Conservation (phyloP, 2,888 invertebrate species). For the Flexamia atlantica region DNA sequence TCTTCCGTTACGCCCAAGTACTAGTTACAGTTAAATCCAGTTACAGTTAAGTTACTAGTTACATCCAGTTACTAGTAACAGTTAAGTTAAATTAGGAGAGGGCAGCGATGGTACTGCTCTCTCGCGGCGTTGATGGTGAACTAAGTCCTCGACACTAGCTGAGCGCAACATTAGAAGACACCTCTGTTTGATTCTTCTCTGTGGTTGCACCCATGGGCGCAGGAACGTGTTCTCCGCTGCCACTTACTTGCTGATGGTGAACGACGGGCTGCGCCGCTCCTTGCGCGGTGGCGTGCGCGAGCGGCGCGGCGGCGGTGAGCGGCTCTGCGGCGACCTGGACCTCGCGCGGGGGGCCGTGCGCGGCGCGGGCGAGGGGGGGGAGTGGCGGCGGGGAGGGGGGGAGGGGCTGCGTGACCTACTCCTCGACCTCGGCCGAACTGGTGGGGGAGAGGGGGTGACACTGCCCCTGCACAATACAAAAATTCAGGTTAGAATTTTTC, state of each 20-base stretch:
- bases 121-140: no score
- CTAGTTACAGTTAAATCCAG: no score
- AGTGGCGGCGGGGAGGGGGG: conserved; percentile 19
- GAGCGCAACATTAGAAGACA: no score
- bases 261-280: conserved; percentile 66
- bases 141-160: no score
- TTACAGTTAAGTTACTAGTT: no score
- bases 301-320: conserved; percentile 30
- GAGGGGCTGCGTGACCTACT: conserved; percentile 4
- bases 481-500: not conserved
- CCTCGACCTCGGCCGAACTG: conserved; percentile 51
- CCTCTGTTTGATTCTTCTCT: no score
- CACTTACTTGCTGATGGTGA: conserved; percentile 68
- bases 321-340: conserved; percentile 65
- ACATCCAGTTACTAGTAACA: no score
- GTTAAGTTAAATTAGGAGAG: no score
- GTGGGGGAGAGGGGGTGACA: conserved; percentile 43
- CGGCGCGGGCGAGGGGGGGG: conserved; percentile 55
- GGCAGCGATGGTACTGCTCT: no score
- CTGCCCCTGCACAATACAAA: conserved; percentile 39
- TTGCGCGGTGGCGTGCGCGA: conserved; percentile 22
- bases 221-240: no score
- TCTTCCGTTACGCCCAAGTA: no score
- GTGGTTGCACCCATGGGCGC: no score
- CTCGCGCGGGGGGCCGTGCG: conserved; percentile 68